Evolutionary conservation across 2,888 invertebrate species (phyloP).

Genomic region (Apotomis capreana): DNA sequence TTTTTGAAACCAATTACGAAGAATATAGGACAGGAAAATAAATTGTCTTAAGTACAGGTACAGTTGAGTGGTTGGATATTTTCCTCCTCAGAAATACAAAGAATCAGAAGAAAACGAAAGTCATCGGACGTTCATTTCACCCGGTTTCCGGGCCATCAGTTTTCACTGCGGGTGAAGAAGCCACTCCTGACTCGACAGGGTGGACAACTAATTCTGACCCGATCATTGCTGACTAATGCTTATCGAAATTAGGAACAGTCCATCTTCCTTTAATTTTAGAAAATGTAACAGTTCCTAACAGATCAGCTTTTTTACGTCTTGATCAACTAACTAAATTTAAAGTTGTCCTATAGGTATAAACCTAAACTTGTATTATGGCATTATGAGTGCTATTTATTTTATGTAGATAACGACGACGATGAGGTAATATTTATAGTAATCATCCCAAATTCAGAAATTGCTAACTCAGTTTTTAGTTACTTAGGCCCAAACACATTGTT

Average conservation of each 20-base stretch:
- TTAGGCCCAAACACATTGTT: no score
- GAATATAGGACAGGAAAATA: conserved; percentile 51
- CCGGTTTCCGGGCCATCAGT: conserved; percentile 72
- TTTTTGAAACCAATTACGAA: conserved; percentile 33
- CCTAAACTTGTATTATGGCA: no score
- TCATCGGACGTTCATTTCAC: conserved; percentile 78
- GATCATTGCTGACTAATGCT: conserved; percentile 27
- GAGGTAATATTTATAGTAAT: no score
- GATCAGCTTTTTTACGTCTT: no score
- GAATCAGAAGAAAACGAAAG: conserved; percentile 74
- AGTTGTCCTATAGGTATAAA: no score
- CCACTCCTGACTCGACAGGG: conserved; percentile 60
- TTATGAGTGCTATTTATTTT: no score
- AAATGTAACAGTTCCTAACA: not conserved
- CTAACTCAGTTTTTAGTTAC: no score
- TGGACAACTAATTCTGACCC: conserved; percentile 58
- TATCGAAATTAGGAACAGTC: conserved; percentile 6
- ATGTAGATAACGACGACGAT: no score
- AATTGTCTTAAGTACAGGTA: conserved; percentile 60
- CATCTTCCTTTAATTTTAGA: not conserved
- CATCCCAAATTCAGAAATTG: no score
- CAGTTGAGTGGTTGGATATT: conserved; percentile 58
- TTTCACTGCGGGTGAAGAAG: conserved; percentile 65
- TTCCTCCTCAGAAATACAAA: conserved; percentile 64
- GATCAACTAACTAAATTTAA: no score